Base-by-base conservation (phyloP, 1,140 invertebrate genomes). In the Coptotermes formosanus region DNA sequence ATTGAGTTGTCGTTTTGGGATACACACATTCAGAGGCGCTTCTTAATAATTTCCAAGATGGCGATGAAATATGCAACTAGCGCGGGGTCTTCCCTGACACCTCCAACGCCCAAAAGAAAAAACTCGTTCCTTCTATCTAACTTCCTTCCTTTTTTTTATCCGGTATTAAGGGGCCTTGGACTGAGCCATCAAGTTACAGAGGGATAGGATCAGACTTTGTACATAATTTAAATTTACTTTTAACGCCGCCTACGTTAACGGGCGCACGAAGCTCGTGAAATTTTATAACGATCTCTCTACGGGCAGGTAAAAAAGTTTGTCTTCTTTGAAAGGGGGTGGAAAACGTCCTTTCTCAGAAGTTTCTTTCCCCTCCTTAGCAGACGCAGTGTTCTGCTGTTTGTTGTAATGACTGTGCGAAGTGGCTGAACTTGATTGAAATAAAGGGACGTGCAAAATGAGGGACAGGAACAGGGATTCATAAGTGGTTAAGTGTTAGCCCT, bases 171-270 rank as follows among this genome's bases (percentile, higher is more conserved):
- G 55, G 85, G 85, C 85, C 85, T 48, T 44, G 85, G 83, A 84
- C 83, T 84, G 3, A 45, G 83, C 83, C 83, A 84, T 84, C 83
- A 84, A 84, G 59, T 45, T 84, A 45, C 52, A 52, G 59, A 82
- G n/a, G 75, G n/a, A 85, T 48, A 55, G 85, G 85, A 48, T 81
- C 25, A 85, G 86, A 83, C 82, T 48, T 82, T 83, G 82, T 86
- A 86, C 86, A 86, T 86, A 86, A 86, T 86, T 86, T 86, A 86
- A 83, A 86, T 84, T 86, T 86, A 86, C 86, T 86, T 86, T 86
- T 86, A 86, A 86, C 86, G 86, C 86, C 86, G 75, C 75, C n/a
- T 83, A 83, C 83, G 82, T 86, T 86, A 86, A 86, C 86, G 82
- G 23, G 82, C 64, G 82, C 86, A 83, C 52, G 82, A 44, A 83